These are phyloP conservation scores for Gambusia holbrooki DNA, from an alignment of 2,113 vertebrate species.

Conservation along the genomic window DNA sequence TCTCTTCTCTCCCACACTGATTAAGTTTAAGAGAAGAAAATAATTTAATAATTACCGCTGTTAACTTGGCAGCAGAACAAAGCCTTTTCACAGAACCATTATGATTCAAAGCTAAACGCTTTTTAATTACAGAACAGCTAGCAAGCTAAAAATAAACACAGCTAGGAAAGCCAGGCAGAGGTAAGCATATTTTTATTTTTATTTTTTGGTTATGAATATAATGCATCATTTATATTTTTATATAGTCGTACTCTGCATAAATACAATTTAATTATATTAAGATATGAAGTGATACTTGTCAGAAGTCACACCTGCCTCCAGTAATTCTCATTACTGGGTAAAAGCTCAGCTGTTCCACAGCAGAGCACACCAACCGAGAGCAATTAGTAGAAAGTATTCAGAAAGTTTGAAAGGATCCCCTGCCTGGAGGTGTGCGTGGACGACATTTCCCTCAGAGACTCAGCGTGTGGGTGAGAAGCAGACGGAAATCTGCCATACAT, in stretches of 20 bases:
- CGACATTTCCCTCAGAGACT: slow-evolving; percentile 44
- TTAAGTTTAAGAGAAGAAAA: slow-evolving; percentile 49
- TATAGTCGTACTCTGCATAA: background rate
- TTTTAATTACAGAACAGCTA: slow-evolving; percentile 68
- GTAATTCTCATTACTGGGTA: slow-evolving; percentile 6
- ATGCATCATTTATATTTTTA: slow-evolving; percentile 8
- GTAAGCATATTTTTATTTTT: slow-evolving; percentile 4
- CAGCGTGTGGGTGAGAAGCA: slow-evolving; percentile 59
- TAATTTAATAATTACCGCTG: slow-evolving; percentile 67
- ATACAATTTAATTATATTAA: slow-evolving; percentile 12
- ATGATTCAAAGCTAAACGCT: slow-evolving; percentile 53
- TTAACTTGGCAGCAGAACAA: slow-evolving; percentile 62
- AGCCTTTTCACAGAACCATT: slow-evolving; percentile 61
- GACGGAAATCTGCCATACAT: slow-evolving; percentile 50
- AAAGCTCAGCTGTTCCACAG: slow-evolving; percentile 11
- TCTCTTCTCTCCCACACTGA: slow-evolving; percentile 49
- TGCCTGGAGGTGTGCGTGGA: slow-evolving; percentile 46
- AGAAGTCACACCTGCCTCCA: slow-evolving; percentile 11
- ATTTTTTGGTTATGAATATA: background rate
- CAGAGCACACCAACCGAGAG: background rate
- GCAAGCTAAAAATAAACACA: slow-evolving; percentile 36
- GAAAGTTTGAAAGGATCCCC: slow-evolving; percentile 52
- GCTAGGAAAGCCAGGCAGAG: slow-evolving; percentile 24
- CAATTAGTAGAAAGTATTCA: slow-evolving; percentile 40
- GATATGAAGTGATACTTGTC: slow-evolving; percentile 17